phyloP scores from a whole-genome alignment of 2,888 invertebrate species.

The Eugnorisma glareosa region DNA sequence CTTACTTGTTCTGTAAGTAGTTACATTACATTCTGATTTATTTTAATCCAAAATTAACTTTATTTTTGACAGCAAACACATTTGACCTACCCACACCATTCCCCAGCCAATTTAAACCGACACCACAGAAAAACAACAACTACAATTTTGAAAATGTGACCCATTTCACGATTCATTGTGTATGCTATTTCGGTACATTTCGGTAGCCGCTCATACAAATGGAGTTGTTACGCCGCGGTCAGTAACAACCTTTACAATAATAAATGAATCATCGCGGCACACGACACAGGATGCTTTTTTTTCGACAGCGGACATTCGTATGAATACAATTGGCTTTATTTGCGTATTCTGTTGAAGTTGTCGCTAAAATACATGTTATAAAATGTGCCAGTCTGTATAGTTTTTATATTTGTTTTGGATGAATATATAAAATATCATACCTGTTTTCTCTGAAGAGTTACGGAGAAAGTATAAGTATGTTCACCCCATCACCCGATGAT shows the following conservation, averaged over 20 bases:
- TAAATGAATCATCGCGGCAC: slow-evolving; percentile 65
- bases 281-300: slow-evolving; percentile 56
- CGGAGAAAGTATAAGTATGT: not conserved
- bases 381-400: not conserved
- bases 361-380: slow-evolving; percentile 34
- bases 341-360: slow-evolving; percentile 57
- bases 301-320: slow-evolving; percentile 49
- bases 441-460: not conserved
- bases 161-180: slow-evolving; percentile 59
- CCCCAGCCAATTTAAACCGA: slow-evolving; percentile 18
- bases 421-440: not conserved
- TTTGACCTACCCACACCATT: not conserved
- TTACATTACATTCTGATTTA: not conserved
- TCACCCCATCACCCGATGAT: too few species aligned
- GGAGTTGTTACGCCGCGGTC: slow-evolving; percentile 62
- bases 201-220: slow-evolving; percentile 62
- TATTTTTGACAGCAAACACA: not conserved
- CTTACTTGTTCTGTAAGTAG: not conserved
- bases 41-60: not conserved
- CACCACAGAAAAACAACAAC: slow-evolving; percentile 23
- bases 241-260: slow-evolving; percentile 66
- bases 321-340: slow-evolving; percentile 63
- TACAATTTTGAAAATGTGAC: slow-evolving; percentile 50
- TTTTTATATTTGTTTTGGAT: slow-evolving; percentile 10
- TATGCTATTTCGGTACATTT: slow-evolving; percentile 64